Conservation (phyloP, 2,113 vertebrate genomes). For the Centropus unirufus region DNA sequence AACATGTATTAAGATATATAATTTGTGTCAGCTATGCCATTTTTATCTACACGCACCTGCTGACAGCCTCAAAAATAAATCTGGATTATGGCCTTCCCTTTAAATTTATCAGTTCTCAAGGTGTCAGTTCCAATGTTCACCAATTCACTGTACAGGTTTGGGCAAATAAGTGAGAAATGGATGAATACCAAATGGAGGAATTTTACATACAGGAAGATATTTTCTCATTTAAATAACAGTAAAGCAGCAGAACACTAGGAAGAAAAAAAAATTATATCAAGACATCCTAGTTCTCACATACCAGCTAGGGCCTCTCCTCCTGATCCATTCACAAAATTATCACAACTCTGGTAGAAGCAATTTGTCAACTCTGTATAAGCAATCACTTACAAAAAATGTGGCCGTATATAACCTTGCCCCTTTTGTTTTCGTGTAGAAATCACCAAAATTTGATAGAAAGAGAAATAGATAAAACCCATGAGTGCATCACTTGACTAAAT, state of each 20-base stretch:
- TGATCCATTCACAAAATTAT: neutral
- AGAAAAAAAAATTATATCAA: neutral
- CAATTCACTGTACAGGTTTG: neutral
- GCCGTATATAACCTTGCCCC: accelerated
- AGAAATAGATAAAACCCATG: neutral
- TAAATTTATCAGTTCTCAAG: neutral
- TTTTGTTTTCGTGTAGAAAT: neutral
- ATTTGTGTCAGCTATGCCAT: neutral
- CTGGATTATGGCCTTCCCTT: neutral
- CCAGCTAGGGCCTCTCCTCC: neutral
- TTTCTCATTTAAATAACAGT: neutral
- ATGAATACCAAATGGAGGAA: neutral
- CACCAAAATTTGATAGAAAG: neutral
- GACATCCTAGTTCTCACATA: neutral
- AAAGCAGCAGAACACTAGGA: neutral
- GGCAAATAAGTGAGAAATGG: neutral
- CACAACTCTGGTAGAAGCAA: neutral
- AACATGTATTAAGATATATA: neutral
- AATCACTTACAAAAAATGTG: accelerated
- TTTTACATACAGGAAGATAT: neutral
- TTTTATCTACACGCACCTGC: neutral
- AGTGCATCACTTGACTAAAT: neutral
- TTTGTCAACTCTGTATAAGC: neutral
- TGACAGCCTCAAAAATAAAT: neutral
- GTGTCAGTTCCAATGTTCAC: neutral